Percentiles rank a stretch among this genome's conserved stretches.
Conservation (phyloP, 2,797 vertebrate genomes). For the Phoxinus dragarum region DNA sequence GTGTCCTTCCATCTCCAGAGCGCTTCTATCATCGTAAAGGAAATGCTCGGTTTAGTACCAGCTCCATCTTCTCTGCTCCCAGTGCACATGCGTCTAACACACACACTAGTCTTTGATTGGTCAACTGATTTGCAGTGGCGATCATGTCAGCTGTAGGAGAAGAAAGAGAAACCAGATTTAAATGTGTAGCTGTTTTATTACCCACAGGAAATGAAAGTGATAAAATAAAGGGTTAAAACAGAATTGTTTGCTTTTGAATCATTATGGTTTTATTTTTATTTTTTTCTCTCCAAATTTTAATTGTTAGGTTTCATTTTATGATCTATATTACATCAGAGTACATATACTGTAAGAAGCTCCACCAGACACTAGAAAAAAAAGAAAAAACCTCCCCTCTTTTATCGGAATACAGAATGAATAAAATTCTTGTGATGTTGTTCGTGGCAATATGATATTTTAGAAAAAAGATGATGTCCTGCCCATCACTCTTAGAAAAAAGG, state of each 20-base stretch:
- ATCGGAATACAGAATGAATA: not conserved
- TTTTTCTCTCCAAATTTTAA: not conserved
- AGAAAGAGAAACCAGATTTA: not conserved
- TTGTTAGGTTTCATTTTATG: not conserved
- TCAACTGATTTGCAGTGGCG: constrained; percentile 69
- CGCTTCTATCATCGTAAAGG: constrained; percentile 53
- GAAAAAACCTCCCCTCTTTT: not conserved
- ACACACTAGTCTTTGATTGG: constrained; percentile 77
- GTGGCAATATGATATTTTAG: not conserved
- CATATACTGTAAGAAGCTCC: too few relatives aligned
- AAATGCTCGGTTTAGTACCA: constrained; percentile 74
- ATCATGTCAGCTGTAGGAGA: constrained; percentile 74
- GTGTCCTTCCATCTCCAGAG: not conserved
- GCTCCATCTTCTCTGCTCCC: constrained; percentile 70
- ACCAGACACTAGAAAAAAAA: not conserved
- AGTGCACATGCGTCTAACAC: constrained; percentile 78
- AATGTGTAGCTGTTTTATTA: not conserved
- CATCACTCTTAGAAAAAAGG: not conserved
- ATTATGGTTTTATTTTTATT: not conserved
- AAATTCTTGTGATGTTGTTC: not conserved
- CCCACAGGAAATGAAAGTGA: not conserved
- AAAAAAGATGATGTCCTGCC: not conserved
- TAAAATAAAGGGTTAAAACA: not conserved
- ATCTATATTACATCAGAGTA: not conserved
- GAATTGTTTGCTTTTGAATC: not conserved